Percentiles rank a stretch among this genome's conserved stretches.
phyloP scores from a whole-genome alignment of 2,888 invertebrate species.

The Drosophila rellima region DNA sequence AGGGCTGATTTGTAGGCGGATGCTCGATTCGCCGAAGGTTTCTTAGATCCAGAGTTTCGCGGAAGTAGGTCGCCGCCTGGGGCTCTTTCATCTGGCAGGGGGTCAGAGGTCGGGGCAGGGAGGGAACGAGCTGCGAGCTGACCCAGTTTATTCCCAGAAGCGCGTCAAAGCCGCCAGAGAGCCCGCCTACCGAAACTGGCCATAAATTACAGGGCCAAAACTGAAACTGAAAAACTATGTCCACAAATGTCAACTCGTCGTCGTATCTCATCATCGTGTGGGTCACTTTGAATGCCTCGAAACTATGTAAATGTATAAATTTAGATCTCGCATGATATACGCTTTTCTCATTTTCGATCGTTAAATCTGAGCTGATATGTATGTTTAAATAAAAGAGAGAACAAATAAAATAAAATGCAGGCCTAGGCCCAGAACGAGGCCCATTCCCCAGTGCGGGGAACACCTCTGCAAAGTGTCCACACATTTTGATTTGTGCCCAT shows the following conservation, averaged over 20 bases:
- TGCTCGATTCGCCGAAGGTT: conserved; percentile 44
- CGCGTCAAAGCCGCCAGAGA: conserved; percentile 35
- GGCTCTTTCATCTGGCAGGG: conserved; percentile 2
- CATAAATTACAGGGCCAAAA: conserved; percentile 53
- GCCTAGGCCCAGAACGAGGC: conserved; percentile 11
- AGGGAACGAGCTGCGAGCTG: conserved; percentile 31
- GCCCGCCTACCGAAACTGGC: conserved; percentile 33
- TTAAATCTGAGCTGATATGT: conserved; percentile 52
- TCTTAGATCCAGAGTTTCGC: conserved; percentile 49
- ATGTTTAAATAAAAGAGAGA: too few species aligned
- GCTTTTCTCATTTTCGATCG: conserved; percentile 27
- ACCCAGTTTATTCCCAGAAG: conserved; percentile 57
- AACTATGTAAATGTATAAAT: conserved; percentile 51
- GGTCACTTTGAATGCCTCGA: conserved; percentile 42
- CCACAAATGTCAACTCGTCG: conserved; percentile 50
- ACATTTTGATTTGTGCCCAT: conserved; percentile 44
- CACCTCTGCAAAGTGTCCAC: conserved; percentile 55
- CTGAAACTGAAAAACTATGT: conserved; percentile 16
- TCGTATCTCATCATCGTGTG: conserved; percentile 60
- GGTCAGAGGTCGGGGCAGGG: conserved; percentile 3
- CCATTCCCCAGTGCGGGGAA: conserved; percentile 16
- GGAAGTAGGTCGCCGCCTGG: conserved; percentile 50
- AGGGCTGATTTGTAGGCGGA: conserved; percentile 28
- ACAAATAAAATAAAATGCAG: conserved; percentile 66
- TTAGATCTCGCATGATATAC: conserved; percentile 40